A percentile compares a stretch with the other conserved stretches of the same genome.
phyloP scores from a whole-genome alignment of 2,113 vertebrate genomes.

The Salminus brasiliensis region DNA sequence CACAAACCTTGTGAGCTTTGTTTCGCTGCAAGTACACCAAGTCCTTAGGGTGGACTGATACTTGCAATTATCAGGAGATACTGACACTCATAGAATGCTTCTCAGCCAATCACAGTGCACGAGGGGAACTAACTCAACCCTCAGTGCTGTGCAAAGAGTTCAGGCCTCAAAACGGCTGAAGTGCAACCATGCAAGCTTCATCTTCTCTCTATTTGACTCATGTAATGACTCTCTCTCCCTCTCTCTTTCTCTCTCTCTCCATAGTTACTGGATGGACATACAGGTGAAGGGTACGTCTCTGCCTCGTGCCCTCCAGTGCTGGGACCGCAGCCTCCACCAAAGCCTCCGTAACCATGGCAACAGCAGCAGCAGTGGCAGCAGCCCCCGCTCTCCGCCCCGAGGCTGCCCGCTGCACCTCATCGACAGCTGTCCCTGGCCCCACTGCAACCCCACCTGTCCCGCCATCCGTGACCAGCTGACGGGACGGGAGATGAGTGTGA shows the following conservation, averaged over 20 bases:
- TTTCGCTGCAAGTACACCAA: too few species aligned
- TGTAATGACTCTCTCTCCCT: slow-evolving; percentile 64
- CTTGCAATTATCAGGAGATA: too few species aligned
- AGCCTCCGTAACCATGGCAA: slow-evolving; percentile 51
- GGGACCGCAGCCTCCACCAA: slow-evolving; percentile 95
- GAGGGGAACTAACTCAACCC: too few species aligned
- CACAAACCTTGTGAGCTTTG: too few species aligned
- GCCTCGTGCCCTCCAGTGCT: slow-evolving; percentile 94
- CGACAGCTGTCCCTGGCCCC: slow-evolving; percentile 97
- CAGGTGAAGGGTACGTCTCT: slow-evolving; percentile 96
- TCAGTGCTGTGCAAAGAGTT: too few species aligned
- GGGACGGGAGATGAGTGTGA: slow-evolving; percentile 95
- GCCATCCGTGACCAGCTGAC: slow-evolving; percentile 96
- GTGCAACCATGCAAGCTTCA: too few species aligned
- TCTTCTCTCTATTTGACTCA: slow-evolving; percentile 28
- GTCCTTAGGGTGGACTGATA: too few species aligned
- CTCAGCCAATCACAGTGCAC: too few species aligned
- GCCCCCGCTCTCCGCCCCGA: slow-evolving; percentile 85
- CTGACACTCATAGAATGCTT: too few species aligned
- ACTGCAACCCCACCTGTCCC: slow-evolving; percentile 97
- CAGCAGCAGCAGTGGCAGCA: slow-evolving; percentile 73
- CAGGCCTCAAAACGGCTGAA: too few species aligned
- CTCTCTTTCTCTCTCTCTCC: slow-evolving; percentile 14
- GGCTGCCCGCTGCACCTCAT: slow-evolving; percentile 92
- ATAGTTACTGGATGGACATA: slow-evolving; percentile 94